Conservation (phyloP, 1,140 invertebrate genomes). For the Drosophila eugracilis region DNA sequence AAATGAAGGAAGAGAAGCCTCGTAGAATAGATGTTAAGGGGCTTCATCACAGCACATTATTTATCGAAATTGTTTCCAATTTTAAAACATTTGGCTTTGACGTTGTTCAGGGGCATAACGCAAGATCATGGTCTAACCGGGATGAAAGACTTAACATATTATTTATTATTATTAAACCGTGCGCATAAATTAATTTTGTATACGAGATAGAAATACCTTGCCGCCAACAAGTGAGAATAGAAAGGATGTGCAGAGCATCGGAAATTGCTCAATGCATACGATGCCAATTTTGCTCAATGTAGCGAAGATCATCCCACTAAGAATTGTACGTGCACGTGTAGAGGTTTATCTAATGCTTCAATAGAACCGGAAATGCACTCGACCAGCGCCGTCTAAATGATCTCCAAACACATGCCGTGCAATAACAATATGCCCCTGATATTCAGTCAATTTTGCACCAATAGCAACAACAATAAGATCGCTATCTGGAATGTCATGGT, state of each 20-base stretch:
- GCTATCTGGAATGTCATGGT: not conserved
- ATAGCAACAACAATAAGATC: not conserved
- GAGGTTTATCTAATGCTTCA: constrained; percentile 5
- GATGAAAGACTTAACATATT: constrained; percentile 18
- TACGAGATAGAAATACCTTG: not conserved
- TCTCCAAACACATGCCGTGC: too few species aligned
- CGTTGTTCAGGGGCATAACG: constrained; percentile 18
- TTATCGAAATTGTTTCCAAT: not conserved
- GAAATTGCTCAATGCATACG: constrained; percentile 7
- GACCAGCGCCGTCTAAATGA: not conserved
- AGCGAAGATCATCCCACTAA: not conserved
- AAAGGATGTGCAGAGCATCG: not conserved
- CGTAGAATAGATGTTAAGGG: not conserved
- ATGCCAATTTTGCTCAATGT: constrained; percentile 20
- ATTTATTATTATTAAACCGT: constrained; percentile 24
- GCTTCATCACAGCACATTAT: not conserved
- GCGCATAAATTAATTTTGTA: constrained; percentile 8
- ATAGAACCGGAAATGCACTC: constrained; percentile 17
- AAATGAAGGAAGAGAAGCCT: not conserved
- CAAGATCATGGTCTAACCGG: constrained; percentile 17
- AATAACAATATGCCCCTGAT: not conserved
- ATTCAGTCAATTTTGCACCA: not conserved
- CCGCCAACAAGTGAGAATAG: not conserved
- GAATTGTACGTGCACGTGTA: not conserved
- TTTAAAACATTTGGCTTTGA: constrained; percentile 19